Base-by-base conservation (phyloP, 2,113 vertebrate species). In the Dolichotis patagonum region DNA sequence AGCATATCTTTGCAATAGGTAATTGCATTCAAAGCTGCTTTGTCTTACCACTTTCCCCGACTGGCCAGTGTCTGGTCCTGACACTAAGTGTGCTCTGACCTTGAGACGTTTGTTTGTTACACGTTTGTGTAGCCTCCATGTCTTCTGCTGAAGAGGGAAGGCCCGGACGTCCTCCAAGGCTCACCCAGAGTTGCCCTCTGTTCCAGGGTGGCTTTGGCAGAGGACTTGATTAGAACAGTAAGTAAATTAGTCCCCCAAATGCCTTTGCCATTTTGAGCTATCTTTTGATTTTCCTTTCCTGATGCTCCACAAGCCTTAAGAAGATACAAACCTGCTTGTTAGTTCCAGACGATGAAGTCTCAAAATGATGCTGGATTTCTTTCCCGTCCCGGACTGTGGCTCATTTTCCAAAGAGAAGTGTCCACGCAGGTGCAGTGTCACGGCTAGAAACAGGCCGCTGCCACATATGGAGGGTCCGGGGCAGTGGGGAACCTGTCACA, bases 241-340 rank as follows among this genome's bases (percentile, higher is more conserved):
- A 35, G 52, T 67, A 38, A 91, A n/a, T 28, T 49, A 14, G 32
- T 58, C 86, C 41, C 52, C 80, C 46, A 82, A 90, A 60, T 22
- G 3, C 14, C 43, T 84, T 85, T 88, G 32, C 32, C 35, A 63
- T 87, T 88, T 58, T 41, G 24, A 86, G 75, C 0, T 82, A 16
- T 63, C 65, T 96, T 95, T 95, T 73, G 38, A 38, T 90, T 90
- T 90, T 95, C 83, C 88, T 54, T 89, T 91, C 35, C 24, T 81
- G 17, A 67, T 83, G 56, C 22, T 60, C 9, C 41, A 71, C 1
- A 56, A 73, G 30, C 28, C 22, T 87, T 82, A 32, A 78, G 75
- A 78, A 86, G 56, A 73, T 22, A 54, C 38, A 88, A 73, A 17
- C 7, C 35, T 5, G 26, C 22, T 38, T 83, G 2, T 60, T 73